A percentile compares a stretch with the other conserved stretches of the same genome.
phyloP scores from a whole-genome alignment of 2,888 invertebrate genomes.

The Tupiocoris notatus region DNA sequence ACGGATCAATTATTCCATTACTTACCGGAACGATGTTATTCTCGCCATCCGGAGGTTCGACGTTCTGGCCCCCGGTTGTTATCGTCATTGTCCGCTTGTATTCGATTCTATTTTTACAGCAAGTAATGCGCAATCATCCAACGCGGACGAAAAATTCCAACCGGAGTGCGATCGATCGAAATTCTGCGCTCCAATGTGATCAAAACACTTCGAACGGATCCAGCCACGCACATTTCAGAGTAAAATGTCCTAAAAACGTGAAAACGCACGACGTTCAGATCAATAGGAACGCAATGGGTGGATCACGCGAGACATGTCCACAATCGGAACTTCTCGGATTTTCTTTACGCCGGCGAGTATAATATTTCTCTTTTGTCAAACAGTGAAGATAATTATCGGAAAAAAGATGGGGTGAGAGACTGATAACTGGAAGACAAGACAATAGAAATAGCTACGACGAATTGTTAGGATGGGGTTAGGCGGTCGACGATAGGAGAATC shows the following conservation, averaged over 20 bases:
- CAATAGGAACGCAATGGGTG: conserved; percentile 25
- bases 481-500: too few relatives aligned
- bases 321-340: too few relatives aligned
- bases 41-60: conserved; percentile 59
- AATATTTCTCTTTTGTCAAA: too few relatives aligned
- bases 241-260: conserved; percentile 32
- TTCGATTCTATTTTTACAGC: conserved; percentile 2
- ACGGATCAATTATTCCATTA: too few relatives aligned
- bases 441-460: too few relatives aligned
- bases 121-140: conserved; percentile 30
- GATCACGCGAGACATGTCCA: neutral
- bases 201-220: conserved; percentile 1
- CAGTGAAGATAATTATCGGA: too few relatives aligned
- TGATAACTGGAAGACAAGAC: too few relatives aligned
- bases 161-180: neutral
- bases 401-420: too few relatives aligned
- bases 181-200: neutral
- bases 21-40: conserved; percentile 50
- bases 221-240: conserved; percentile 34
- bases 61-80: conserved; percentile 63
- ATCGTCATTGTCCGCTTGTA: conserved; percentile 59
- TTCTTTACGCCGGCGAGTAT: too few relatives aligned
- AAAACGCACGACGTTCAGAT: conserved; percentile 12
- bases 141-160: neutral
- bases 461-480: too few relatives aligned